Conservation (phyloP, 2,888 invertebrate species). For the Biston betularia region DNA sequence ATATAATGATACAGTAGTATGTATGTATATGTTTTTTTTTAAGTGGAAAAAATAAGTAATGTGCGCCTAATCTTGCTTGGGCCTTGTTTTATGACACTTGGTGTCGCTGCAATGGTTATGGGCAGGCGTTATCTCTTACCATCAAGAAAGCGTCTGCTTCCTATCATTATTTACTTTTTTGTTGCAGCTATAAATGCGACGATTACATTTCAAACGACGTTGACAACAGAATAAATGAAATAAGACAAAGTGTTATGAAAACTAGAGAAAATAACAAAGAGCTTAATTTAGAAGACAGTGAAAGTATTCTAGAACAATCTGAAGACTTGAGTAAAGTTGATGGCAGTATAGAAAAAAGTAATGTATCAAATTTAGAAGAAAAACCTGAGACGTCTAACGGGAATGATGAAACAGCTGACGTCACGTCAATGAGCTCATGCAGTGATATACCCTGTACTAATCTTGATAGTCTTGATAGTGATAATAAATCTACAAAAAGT, state of each 20-base stretch:
- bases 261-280: slow-evolving; percentile 55
- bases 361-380: slow-evolving; percentile 48
- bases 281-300: slow-evolving; percentile 55
- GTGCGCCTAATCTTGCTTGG: too few species aligned
- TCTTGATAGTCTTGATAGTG: slow-evolving; percentile 55
- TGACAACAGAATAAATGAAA: slow-evolving; percentile 83
- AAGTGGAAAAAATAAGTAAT: too few species aligned
- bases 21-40: too few species aligned
- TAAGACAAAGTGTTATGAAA: slow-evolving; percentile 82
- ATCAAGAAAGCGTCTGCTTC: too few species aligned
- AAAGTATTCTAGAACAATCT: slow-evolving; percentile 55
- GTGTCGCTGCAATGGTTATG: too few species aligned
- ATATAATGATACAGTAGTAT: too few species aligned
- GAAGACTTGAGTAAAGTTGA: slow-evolving; percentile 64
- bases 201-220: slow-evolving; percentile 92
- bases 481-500: slow-evolving; percentile 64
- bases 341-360: slow-evolving; percentile 48
- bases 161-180: slow-evolving; percentile 5
- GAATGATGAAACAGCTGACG: slow-evolving; percentile 52
- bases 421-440: slow-evolving; percentile 54
- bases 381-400: slow-evolving; percentile 49
- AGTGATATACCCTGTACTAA: slow-evolving; percentile 53
- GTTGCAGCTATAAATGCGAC: slow-evolving; percentile 91
- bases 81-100: too few species aligned
- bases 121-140: too few species aligned